These are phyloP conservation scores for Malachius bipustulatus DNA, from an alignment of 2,888 invertebrate genomes.

Conservation along the genomic window DNA sequence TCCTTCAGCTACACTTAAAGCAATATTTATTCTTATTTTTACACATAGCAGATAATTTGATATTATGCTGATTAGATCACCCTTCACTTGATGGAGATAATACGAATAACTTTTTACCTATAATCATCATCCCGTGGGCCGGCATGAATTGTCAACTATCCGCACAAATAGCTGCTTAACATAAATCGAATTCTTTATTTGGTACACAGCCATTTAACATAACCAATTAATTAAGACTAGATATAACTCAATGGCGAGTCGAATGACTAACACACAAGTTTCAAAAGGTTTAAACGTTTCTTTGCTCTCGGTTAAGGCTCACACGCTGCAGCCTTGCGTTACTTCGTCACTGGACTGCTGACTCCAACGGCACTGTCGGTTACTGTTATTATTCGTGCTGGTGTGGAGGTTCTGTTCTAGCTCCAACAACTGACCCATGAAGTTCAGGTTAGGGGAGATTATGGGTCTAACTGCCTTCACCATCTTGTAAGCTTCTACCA, in stretches of 20 bases:
- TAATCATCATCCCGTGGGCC: too few species aligned
- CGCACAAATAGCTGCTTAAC: too few species aligned
- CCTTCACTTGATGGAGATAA: too few species aligned
- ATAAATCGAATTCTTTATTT: too few species aligned
- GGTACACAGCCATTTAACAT: conserved; percentile 37
- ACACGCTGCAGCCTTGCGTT: conserved; percentile 45
- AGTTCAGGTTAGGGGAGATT: conserved; percentile 91
- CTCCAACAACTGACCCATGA: conserved; percentile 82
- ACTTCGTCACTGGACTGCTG: conserved; percentile 42
- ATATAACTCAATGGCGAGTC: conserved; percentile 30
- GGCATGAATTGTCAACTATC: too few species aligned
- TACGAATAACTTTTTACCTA: too few species aligned
- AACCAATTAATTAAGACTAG: conserved; percentile 27
- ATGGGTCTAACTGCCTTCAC: conserved; percentile 78
- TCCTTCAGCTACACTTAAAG: too few species aligned
- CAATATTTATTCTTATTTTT: too few species aligned
- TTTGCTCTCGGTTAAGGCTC: conserved; percentile 21
- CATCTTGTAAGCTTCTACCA: conserved; percentile 76
- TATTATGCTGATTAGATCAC: too few species aligned
- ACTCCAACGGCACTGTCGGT: conserved; percentile 42
- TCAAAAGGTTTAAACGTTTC: conserved; percentile 9
- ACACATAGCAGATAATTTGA: too few species aligned
- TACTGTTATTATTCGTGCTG: conserved; percentile 33
- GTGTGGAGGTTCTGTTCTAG: conserved; percentile 57
- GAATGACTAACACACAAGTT: conserved; percentile 21